Evolutionary conservation across 1,140 invertebrate genomes (phyloP).

Genomic region (Cotesia typhae): DNA sequence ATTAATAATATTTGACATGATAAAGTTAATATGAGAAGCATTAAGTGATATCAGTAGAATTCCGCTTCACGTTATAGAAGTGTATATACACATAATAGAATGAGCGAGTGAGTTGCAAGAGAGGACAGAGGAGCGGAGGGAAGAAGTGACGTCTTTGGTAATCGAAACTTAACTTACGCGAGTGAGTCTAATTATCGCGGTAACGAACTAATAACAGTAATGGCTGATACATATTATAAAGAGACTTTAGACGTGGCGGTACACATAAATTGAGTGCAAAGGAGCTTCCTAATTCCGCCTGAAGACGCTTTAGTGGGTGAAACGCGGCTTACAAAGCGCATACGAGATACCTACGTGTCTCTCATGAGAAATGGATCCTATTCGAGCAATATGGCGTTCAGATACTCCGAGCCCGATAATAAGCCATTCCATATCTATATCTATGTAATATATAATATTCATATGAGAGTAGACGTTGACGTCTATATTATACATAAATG

Average conservation of each 20-base stretch:
- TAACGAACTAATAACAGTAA: slow-evolving; percentile 38
- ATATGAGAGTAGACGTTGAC: background rate
- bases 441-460: background rate
- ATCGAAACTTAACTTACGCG: too few relatives aligned
- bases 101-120: too few relatives aligned
- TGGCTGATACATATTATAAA: slow-evolving; percentile 21
- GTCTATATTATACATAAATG: background rate
- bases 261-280: too few relatives aligned
- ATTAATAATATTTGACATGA: too few relatives aligned
- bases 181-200: slow-evolving; percentile 26
- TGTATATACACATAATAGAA: too few relatives aligned
- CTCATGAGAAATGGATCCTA: background rate
- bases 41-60: too few relatives aligned
- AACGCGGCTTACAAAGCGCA: slow-evolving; percentile 20
- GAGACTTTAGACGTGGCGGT: too few relatives aligned
- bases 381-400: background rate
- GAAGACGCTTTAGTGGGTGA: background rate
- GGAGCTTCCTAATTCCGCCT: slow-evolving; percentile 18
- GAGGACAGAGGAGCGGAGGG: too few relatives aligned
- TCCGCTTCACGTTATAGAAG: too few relatives aligned
- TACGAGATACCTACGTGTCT: slow-evolving; percentile 12
- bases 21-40: too few relatives aligned
- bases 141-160: too few relatives aligned
- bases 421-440: background rate
- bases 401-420: background rate